phyloP scores from a whole-genome alignment of 2,888 invertebrate genomes.

The Ptychoptera contaminata region DNA sequence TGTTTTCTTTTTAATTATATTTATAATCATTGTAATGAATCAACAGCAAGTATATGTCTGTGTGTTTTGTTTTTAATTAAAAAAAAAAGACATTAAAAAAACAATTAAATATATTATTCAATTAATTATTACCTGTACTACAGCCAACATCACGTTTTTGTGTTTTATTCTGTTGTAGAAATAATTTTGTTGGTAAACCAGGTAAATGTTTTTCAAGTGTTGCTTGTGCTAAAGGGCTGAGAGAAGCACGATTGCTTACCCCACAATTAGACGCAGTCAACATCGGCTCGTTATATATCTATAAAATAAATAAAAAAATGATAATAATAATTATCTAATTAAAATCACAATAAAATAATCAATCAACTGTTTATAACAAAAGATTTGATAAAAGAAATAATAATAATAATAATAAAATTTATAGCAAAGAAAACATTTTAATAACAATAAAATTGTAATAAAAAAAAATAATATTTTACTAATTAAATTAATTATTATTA shows the following conservation, averaged over 20 bases:
- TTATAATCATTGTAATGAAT: not conserved
- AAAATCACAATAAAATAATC: too few relatives aligned
- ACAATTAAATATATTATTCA: not conserved
- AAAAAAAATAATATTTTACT: too few relatives aligned
- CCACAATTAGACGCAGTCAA: conserved; percentile 15
- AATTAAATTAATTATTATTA: too few relatives aligned
- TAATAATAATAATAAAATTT: too few relatives aligned
- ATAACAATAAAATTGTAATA: too few relatives aligned
- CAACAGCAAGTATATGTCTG: too few relatives aligned
- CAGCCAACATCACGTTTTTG: conserved; percentile 24
- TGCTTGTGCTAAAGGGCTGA: conserved; percentile 30
- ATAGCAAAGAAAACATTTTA: too few relatives aligned
- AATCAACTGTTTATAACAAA: too few relatives aligned
- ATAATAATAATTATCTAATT: too few relatives aligned
- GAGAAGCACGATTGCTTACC: conserved; percentile 21
- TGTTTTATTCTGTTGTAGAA: conserved; percentile 17
- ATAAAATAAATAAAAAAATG: conserved; percentile 4
- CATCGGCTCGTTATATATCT: conserved; percentile 11
- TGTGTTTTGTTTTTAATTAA: too few relatives aligned
- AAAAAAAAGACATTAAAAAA: too few relatives aligned
- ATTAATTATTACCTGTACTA: conserved; percentile 23
- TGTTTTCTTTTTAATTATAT: not conserved
- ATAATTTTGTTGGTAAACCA: conserved; percentile 23
- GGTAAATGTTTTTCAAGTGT: conserved; percentile 30
- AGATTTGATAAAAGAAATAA: too few relatives aligned